phyloP scores from a whole-genome alignment of 2,797 vertebrate species.

The Petrocephalus sullivani region DNA sequence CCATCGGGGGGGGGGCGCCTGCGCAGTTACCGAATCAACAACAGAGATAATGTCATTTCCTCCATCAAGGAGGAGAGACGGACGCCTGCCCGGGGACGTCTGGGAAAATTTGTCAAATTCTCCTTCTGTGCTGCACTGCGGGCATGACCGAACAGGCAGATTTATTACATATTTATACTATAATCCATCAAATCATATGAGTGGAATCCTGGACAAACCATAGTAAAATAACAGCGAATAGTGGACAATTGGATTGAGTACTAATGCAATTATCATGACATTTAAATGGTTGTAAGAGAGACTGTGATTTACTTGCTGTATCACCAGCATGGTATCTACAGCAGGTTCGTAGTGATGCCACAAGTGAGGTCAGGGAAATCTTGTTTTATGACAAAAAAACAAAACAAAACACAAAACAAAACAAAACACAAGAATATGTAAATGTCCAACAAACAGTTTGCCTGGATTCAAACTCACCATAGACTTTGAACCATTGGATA shows the following conservation, averaged over 20 bases:
- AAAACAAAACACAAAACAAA: neutral
- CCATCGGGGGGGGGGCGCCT: neutral
- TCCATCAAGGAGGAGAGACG: neutral
- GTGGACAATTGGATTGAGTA: neutral
- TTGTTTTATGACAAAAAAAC: no score
- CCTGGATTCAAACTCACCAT: neutral
- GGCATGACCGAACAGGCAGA: neutral
- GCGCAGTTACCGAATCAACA: neutral
- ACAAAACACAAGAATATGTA: neutral
- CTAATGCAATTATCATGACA: neutral
- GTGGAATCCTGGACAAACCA: neutral
- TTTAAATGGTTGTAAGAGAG: neutral
- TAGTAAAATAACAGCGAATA: neutral
- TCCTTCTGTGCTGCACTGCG: neutral
- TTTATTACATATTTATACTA: neutral
- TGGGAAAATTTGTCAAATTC: neutral
- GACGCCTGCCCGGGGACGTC: neutral
- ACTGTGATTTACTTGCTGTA: neutral
- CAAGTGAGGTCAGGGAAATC: neutral
- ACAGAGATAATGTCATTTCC: slow-evolving; percentile 11
- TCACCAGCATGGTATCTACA: neutral
- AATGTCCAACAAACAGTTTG: neutral
- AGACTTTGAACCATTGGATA: neutral
- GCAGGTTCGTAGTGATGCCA: neutral
- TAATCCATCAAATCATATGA: neutral